Percentiles rank a stretch among this genome's conserved stretches.
Evolutionary conservation across 2,888 invertebrate species (phyloP).

Genomic region (Oscheius sp.): DNA sequence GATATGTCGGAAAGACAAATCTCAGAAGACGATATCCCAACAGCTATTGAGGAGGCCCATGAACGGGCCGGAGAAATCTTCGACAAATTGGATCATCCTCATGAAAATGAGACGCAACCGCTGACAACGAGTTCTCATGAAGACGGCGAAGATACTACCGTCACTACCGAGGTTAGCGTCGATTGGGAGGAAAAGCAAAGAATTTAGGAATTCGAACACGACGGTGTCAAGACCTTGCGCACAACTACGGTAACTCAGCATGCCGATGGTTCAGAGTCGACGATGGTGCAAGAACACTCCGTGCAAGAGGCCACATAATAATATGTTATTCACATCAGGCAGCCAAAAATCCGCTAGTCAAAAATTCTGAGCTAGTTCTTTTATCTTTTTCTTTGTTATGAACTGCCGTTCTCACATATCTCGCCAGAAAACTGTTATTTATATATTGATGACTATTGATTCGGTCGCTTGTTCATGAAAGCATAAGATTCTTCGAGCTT

Average conservation of each 20-base stretch:
- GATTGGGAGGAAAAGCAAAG: background rate
- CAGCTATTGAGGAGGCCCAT: slow-evolving; percentile 40
- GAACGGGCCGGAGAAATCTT: slow-evolving; percentile 44
- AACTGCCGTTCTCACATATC: background rate
- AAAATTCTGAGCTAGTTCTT: background rate
- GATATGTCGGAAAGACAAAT: slow-evolving; percentile 38
- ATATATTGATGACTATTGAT: background rate
- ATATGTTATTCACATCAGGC: background rate
- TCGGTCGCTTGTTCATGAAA: background rate
- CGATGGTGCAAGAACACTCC: slow-evolving; percentile 46
- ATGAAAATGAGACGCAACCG: slow-evolving; percentile 28
- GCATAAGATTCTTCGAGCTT: background rate
- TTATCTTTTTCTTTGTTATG: background rate
- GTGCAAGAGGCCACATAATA: background rate
- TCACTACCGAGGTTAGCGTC: slow-evolving; percentile 37
- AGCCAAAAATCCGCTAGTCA: slow-evolving; percentile 1
- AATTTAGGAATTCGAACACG: slow-evolving; percentile 36
- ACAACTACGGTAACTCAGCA: slow-evolving; percentile 49
- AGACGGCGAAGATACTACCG: slow-evolving; percentile 42
- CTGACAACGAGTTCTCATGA: slow-evolving; percentile 34
- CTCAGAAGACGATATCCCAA: slow-evolving; percentile 35
- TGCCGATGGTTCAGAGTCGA: slow-evolving; percentile 45
- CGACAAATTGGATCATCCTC: slow-evolving; percentile 27
- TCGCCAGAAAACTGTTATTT: background rate
- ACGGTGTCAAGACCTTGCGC: slow-evolving; percentile 35